Base-by-base conservation (phyloP, 2,888 invertebrate species). In the Drosophila dives region DNA sequence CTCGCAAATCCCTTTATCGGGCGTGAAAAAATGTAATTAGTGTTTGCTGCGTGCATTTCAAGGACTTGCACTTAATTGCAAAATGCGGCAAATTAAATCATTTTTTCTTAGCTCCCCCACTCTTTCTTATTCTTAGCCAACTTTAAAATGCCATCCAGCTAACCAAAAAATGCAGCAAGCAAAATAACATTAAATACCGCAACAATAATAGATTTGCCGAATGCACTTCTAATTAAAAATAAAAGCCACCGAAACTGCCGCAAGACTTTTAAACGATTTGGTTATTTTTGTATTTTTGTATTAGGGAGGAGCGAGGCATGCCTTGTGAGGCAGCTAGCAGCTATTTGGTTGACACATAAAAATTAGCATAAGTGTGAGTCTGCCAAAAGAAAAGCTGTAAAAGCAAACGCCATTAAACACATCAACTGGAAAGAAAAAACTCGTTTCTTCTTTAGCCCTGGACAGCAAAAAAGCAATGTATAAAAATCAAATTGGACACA, bases 151-250 rank as follows among this genome's bases (percentile, higher is more conserved):
- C 48, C 67, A 51, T 45, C 68, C 73, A 68, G 34, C 53, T 34
- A 72, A 64, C 77, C 64, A 70, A 56, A 58, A 61, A 55, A 45
- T 15, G 45, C 23, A 42, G 33, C 36, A 53, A 36, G 59, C 63
- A n/a, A 29, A 20, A 32, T 42, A 42, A 42, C 32, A 63, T 29
- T 62, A 56, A 40, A 45, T 45, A 7, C 42, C 20, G 64, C 20
- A 42, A 51, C 40, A 72, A 51, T 23, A 54, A 23, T 29, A 72
- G 75, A 80, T 75, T 77, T 72, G 68, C 75, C 71, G 78, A 89
- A 85, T 89, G 83, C 79, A 86, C 90, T 92, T 92, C 92, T 92
- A 92, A 92, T 92, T 92, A 91, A 86, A 86, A 87, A 85, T 90
- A 91, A 91, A 90, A 91, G 91, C 89, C 83, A 81, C 87, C 82